phyloP scores from a whole-genome alignment of 2,797 vertebrate species.

The Urophycis tenuis region DNA sequence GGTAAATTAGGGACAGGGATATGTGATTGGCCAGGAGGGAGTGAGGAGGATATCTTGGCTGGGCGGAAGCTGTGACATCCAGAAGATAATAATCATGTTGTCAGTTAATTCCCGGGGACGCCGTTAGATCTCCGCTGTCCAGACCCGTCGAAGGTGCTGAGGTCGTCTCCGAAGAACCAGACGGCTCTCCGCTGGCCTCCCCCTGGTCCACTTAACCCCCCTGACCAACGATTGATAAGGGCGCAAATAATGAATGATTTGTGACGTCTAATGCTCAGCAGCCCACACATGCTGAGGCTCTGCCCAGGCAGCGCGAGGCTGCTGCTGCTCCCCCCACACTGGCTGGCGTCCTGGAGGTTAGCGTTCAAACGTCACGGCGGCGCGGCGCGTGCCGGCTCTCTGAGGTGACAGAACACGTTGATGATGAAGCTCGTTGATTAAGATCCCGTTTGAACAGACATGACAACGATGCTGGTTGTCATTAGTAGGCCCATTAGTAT shows the following conservation, averaged over 20 bases:
- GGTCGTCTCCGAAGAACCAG: neutral
- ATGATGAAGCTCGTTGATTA: slow-evolving; percentile 43
- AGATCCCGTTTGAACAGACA: slow-evolving; percentile 50
- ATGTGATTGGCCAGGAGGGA: no score
- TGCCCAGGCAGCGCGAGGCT: no score
- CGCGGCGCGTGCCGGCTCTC: no score
- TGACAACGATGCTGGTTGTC: slow-evolving; percentile 58
- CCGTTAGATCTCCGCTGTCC: neutral
- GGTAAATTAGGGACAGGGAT: no score
- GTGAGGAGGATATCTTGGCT: no score
- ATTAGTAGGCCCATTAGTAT: slow-evolving; percentile 57
- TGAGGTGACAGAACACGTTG: neutral
- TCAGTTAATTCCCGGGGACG: no score
- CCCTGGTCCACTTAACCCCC: slow-evolving; percentile 31
- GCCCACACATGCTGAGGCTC: neutral
- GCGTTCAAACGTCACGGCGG: no score
- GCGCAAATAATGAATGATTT: slow-evolving; percentile 43
- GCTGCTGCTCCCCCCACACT: no score
- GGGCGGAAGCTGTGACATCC: no score
- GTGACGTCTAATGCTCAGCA: slow-evolving; percentile 35
- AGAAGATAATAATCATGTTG: no score
- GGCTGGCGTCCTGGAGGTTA: no score
- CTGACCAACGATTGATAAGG: slow-evolving; percentile 25
- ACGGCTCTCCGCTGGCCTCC: slow-evolving; percentile 27
- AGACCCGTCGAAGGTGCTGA: neutral